Evolutionary conservation across 2,113 vertebrate species (phyloP).

Genomic region (Leuciscus idus): DNA sequence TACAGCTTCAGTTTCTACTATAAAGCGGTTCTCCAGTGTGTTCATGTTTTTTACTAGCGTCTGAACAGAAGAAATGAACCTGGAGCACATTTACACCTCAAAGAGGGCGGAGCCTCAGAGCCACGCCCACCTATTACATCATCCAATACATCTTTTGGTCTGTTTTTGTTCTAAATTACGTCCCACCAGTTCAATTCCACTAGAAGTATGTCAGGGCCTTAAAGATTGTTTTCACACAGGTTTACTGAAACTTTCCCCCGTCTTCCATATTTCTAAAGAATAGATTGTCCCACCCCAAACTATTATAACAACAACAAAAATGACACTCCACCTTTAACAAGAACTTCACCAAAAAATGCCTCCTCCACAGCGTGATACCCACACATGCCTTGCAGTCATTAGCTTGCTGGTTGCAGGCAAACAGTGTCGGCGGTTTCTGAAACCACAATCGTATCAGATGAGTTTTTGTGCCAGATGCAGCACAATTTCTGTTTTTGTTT

Average conservation of each 20-base stretch:
- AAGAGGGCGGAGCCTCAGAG: no score
- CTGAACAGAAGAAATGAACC: no score
- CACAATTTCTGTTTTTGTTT: neutral
- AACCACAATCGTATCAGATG: slow-evolving; percentile 29
- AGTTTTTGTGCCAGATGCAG: neutral
- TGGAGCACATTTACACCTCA: no score
- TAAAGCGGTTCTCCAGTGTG: no score
- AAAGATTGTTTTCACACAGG: neutral
- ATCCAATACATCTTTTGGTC: no score
- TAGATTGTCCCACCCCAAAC: neutral
- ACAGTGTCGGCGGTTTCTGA: neutral
- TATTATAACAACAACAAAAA: neutral
- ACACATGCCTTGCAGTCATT: neutral
- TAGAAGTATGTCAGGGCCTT: no score
- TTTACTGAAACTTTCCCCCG: neutral
- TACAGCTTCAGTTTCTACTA: no score
- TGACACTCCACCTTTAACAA: neutral
- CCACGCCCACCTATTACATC: no score
- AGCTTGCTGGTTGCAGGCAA: slow-evolving; percentile 8
- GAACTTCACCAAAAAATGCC: neutral
- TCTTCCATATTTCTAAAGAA: neutral
- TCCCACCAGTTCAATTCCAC: no score
- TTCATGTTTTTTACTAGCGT: no score
- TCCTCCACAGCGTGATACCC: neutral
- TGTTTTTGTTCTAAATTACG: no score